These are phyloP conservation scores for Tympanoctomys barrerae DNA, from an alignment of 2,797 vertebrate species.

Conservation along the genomic window DNA sequence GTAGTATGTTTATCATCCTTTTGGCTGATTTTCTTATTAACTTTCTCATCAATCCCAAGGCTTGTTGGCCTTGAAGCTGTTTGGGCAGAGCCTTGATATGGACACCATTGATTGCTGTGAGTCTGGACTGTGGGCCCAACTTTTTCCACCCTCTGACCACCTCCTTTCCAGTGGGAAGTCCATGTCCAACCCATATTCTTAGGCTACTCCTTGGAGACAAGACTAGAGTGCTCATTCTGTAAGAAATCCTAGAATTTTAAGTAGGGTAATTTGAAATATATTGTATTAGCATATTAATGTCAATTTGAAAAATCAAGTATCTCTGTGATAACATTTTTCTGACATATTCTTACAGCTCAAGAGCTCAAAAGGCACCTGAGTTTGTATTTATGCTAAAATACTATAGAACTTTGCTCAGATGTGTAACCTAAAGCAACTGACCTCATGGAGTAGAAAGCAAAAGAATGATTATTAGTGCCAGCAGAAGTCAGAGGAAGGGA, in stretches of 20 bases:
- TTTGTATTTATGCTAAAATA: slow-evolving; percentile 11
- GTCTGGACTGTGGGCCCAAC: background rate
- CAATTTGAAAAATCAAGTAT: background rate
- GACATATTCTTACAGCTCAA: background rate
- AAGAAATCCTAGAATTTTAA: background rate
- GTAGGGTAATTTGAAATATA: background rate
- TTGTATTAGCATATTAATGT: background rate
- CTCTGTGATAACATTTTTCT: background rate
- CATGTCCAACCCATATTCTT: background rate
- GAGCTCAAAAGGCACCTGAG: background rate
- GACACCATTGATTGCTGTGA: background rate
- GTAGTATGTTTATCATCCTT: background rate
- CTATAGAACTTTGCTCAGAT: background rate
- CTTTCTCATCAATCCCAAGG: background rate
- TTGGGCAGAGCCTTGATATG: background rate
- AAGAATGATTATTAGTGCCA: background rate
- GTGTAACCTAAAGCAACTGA: background rate
- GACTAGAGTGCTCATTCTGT: background rate
- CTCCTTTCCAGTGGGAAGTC: background rate
- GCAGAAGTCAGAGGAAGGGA: no score
- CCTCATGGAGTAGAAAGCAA: background rate
- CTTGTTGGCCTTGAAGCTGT: background rate
- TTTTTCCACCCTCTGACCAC: background rate
- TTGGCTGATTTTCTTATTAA: background rate
- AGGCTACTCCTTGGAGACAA: background rate